Percentiles rank a stretch among this genome's conserved stretches.
phyloP scores from a whole-genome alignment of 2,113 vertebrate species.

The Amia ocellicauda region DNA sequence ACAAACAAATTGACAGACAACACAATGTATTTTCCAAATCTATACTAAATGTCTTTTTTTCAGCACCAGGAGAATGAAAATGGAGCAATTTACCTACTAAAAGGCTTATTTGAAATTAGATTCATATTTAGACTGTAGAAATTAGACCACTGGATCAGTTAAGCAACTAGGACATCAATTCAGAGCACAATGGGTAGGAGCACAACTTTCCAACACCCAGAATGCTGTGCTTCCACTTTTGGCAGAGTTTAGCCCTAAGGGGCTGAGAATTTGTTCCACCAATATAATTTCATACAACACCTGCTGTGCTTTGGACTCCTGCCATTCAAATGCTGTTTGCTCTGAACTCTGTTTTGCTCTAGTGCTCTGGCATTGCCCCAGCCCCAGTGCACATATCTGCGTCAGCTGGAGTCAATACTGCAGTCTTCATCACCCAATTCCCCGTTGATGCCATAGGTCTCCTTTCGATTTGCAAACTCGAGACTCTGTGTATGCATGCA shows the following conservation, averaged over 20 bases:
- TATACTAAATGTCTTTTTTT: no score
- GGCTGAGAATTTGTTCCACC: not conserved
- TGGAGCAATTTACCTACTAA: no score
- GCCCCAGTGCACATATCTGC: not conserved
- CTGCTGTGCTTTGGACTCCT: not conserved
- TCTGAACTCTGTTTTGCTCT: not conserved
- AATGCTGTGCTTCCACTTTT: conserved; percentile 6
- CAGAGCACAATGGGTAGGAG: not conserved
- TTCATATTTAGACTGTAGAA: no score
- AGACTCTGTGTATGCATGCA: no score
- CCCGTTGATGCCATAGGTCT: not conserved
- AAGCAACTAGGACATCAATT: not conserved
- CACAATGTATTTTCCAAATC: no score
- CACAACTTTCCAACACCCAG: conserved; percentile 1
- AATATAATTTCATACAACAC: conserved; percentile 16
- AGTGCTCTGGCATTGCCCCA: not conserved
- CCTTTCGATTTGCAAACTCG: not conserved
- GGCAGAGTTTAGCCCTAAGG: conserved; percentile 1
- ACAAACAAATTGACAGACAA: no score
- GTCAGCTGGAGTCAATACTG: not conserved
- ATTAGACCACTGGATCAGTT: no score
- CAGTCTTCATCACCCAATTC: not conserved
- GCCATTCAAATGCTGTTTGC: not conserved
- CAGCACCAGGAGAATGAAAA: no score
- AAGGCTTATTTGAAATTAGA: no score